Evolutionary conservation across 2,888 invertebrate genomes (phyloP).

Genomic region (Oegoconia quadripuncta): DNA sequence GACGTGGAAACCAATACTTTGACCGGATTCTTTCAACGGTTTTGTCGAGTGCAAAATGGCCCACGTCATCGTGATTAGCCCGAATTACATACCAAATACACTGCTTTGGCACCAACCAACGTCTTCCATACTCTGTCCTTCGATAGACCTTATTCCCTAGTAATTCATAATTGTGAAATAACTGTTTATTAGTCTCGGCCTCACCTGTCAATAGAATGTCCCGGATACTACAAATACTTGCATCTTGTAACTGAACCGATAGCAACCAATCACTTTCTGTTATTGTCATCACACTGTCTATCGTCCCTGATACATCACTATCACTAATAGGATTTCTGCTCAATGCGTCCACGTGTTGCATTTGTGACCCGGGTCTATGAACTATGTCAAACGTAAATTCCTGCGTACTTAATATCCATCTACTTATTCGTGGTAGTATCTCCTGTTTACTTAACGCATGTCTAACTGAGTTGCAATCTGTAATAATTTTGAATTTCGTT

Average conservation of each 20-base stretch:
- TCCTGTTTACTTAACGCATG: conserved; percentile 24
- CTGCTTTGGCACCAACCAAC: conserved; percentile 29
- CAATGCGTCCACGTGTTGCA: conserved; percentile 24
- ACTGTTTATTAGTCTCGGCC: conserved; percentile 18
- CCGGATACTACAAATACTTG: conserved; percentile 11
- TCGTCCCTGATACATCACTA: conserved; percentile 27
- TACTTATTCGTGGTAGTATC: conserved; percentile 25
- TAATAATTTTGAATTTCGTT: too few relatives aligned
- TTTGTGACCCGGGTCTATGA: conserved; percentile 18
- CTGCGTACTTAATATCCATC: conserved; percentile 25
- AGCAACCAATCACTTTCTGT: conserved; percentile 22
- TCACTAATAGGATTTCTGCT: conserved; percentile 15
- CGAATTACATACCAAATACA: conserved; percentile 28
- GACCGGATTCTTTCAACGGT: conserved; percentile 20
- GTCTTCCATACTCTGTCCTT: conserved; percentile 23
- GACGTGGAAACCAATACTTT: conserved; percentile 22
- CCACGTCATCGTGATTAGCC: conserved; percentile 31
- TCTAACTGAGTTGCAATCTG: conserved; percentile 12
- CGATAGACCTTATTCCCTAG: conserved; percentile 27
- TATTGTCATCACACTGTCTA: conserved; percentile 14
- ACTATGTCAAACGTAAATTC: conserved; percentile 22
- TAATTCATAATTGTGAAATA: conserved; percentile 25
- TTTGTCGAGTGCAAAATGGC: conserved; percentile 33
- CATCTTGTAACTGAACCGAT: conserved; percentile 25
- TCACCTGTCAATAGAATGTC: conserved; percentile 23